Conservation (phyloP, 1,140 invertebrate species). For the Drosophila santomea region DNA sequence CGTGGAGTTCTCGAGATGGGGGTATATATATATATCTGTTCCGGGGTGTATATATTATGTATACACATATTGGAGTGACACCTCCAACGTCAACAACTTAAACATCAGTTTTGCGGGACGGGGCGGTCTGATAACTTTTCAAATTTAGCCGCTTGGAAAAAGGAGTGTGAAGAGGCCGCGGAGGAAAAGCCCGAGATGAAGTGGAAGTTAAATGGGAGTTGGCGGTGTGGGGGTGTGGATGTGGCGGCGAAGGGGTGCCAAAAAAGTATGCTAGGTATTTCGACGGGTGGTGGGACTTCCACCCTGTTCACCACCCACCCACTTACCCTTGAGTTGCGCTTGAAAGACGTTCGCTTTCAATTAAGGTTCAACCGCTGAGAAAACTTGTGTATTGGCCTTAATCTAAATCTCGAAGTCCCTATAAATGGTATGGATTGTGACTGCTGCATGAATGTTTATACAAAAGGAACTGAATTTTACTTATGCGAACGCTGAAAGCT, state of each 20-base stretch:
- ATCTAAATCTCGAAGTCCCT: conserved; percentile 16
- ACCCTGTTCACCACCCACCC: neutral
- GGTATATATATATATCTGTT: conserved; percentile 2
- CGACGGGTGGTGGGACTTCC: too few relatives aligned
- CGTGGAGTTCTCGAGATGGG: neutral
- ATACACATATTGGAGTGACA: conserved; percentile 21
- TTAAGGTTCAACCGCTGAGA: conserved; percentile 23
- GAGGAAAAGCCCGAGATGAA: conserved; percentile 15
- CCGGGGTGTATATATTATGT: neutral
- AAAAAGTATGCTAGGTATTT: conserved; percentile 48
- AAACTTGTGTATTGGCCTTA: conserved; percentile 24
- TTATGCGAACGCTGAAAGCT: neutral
- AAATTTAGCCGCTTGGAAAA: conserved; percentile 50
- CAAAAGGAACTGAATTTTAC: neutral
- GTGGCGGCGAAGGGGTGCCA: conserved; percentile 9
- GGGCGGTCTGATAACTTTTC: conserved; percentile 59
- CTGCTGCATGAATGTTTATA: conserved; percentile 15
- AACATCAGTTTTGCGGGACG: conserved; percentile 19
- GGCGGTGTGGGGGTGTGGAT: neutral
- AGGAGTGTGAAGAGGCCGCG: conserved; percentile 3
- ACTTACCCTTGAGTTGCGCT: conserved; percentile 8
- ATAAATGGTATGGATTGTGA: conserved; percentile 20
- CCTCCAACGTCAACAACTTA: conserved; percentile 26
- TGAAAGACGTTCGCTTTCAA: conserved; percentile 43
- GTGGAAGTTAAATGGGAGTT: conserved; percentile 1